Base-by-base conservation (phyloP, 53 echinoderm and acorn worm genomes). In the Luidia sarsii region DNA sequence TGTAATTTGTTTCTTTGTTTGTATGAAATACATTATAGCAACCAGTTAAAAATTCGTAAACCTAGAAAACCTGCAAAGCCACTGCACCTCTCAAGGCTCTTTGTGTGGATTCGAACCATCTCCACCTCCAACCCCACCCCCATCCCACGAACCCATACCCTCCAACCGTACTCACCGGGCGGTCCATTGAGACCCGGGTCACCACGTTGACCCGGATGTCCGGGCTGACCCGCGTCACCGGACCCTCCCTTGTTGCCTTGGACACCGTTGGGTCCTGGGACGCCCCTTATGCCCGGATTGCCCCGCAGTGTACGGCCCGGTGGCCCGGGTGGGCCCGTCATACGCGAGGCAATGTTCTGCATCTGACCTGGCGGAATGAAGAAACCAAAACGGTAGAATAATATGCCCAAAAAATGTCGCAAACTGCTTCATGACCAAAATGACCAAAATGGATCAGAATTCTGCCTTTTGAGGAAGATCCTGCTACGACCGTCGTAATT, bases 271-370 rank as follows among this genome's bases (percentile, higher is more conserved):
- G 52, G 64, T 3, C 84, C 84, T 27, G n/a, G 50, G 48, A 19
- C 57, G n/a, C 84, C 84, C 1, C 50, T 27, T 15, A 39, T 7
- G 35, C 84, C 84, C 4, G 84, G 84, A 18, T 48, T 66, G 16
- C 84, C 84, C 11, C 84, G 67, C 16, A 84, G 62, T 38, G 71
- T 71, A 9, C 38, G 28, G 4, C 84, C 84, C 0, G 84, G 84
- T 14, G 71, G 56, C 34, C 84, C 84, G 3, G 84, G 84, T 3
- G 84, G 84, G 38, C 84, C 84, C 9, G 84, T 71, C 72, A 84
- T 63, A 18, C 72, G 63, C 3, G 84, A 84, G 8, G 84, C 84
- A 24, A 84, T 29, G 48, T 71, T 51, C 49, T 71, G 62, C 51
- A 84, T 51, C 39, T 84, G 84, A 62, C 68, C 84, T 84, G 19